Evolutionary conservation across 1,140 invertebrate species (phyloP), one percentile per base, ranked within the genome.

Genomic region (Drosophila bocqueti): DNA sequence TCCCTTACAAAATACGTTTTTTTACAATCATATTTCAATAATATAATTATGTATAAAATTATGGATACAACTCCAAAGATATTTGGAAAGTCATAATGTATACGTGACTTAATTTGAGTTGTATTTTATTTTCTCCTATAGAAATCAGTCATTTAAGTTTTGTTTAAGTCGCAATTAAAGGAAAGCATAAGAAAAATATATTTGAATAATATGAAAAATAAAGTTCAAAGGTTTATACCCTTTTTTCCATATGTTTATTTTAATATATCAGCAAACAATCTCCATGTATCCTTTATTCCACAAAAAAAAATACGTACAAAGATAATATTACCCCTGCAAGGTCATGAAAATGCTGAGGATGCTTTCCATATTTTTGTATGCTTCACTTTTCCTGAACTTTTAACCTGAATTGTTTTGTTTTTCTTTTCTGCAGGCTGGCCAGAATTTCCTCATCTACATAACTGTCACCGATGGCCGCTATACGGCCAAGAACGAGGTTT

Each of bases 401-500:
- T 18, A 40, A 40, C 6, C 29, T 21, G 8, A 10, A 57, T 59
- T 71, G 31, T 24, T 40, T n/a, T 55, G 9, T 36, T 13, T 42
- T 58, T 42, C n/a, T 82, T 50, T 82, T 69, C 4, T 24, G 34
- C 92, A 96, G 96, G 95, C 93, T 76, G 96, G 96, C 16, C 93
- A 96, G 85, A 94, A 95, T 63, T 94, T 96, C 69, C 95, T 95
- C 74, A 92, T 96, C 2, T 96, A 96, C 89, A 95, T 97, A 45
- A 96, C 95, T 13, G 95, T 95, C 7, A 94, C 94, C 11, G 96
- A 96, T 92, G 96, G 96, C 16, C 93, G 94, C 40, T 92, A 96
- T 9, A 94, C 94, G 21, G 94, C 95, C 5, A 97, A 96, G 92
- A 95, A 94, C n/a, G 96, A 96, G 92, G 96, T 96, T 11, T 95